Evolutionary conservation across 2,113 vertebrate genomes (phyloP).

Genomic region (Solenodon paradoxus): DNA sequence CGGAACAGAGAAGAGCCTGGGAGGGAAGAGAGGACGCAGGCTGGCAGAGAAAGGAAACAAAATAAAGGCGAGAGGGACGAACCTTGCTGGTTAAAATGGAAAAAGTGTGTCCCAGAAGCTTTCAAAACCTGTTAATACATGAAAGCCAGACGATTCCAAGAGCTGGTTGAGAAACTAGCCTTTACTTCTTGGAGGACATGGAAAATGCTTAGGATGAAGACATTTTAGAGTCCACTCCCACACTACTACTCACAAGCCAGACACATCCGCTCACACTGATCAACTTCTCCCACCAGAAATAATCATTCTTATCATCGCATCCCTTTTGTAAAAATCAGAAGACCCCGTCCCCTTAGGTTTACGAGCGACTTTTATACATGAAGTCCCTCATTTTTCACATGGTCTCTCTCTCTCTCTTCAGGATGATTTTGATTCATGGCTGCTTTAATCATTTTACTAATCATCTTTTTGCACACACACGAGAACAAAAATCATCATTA

Average conservation of each 20-base stretch:
- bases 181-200: not conserved
- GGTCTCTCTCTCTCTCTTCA: slow-evolving; percentile 38
- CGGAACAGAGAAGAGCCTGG: slow-evolving; percentile 11
- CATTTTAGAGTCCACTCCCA: not conserved
- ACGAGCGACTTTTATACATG: not conserved
- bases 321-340: not conserved
- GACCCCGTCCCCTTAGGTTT: not conserved
- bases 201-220: not conserved
- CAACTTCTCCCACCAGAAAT: not conserved
- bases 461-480: slow-evolving; percentile 16
- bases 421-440: slow-evolving; percentile 64
- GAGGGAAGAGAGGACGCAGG: slow-evolving; percentile 41
- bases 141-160: not conserved
- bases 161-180: slow-evolving; percentile 15
- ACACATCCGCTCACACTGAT: not conserved
- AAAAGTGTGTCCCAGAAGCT: not conserved
- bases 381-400: slow-evolving; percentile 16
- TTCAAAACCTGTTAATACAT: slow-evolving; percentile 38
- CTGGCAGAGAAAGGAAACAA: slow-evolving; percentile 56
- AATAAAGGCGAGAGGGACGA: not conserved
- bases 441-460: slow-evolving; percentile 58
- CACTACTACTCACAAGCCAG: not conserved
- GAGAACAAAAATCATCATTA: slow-evolving; percentile 46
- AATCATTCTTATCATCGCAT: not conserved
- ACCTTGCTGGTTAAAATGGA: not conserved